phyloP scores from a whole-genome alignment of 2,797 vertebrate species.

The Notamacropus eugenii region DNA sequence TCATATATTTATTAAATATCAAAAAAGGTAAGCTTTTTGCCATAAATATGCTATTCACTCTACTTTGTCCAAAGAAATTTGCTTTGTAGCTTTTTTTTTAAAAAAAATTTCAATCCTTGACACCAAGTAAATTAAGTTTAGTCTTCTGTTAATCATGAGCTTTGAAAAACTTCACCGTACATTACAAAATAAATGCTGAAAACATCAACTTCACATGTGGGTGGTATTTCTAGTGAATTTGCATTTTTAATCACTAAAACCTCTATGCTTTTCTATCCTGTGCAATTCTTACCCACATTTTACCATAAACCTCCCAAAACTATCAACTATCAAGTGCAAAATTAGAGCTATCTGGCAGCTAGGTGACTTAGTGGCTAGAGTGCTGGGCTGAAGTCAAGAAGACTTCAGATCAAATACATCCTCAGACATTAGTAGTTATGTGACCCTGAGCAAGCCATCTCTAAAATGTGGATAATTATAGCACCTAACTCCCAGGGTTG shows the following conservation, averaged over 20 bases:
- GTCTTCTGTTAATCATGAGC: neutral
- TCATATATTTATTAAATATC: neutral
- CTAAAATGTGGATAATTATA: neutral
- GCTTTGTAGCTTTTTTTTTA: neutral
- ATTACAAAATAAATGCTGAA: neutral
- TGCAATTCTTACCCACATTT: neutral
- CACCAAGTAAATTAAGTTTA: neutral
- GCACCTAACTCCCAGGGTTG: neutral
- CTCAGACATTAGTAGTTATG: neutral
- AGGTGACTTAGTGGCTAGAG: neutral
- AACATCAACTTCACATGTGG: neutral
- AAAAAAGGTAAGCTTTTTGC: neutral
- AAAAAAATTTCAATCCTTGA: neutral
- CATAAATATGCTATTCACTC: neutral
- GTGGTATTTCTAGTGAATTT: neutral
- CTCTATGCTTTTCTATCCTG: neutral
- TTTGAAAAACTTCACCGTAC: neutral
- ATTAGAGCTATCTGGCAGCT: neutral
- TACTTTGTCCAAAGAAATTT: neutral
- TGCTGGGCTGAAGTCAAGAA: neutral
- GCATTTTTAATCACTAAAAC: neutral
- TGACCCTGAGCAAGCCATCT: neutral
- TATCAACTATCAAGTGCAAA: neutral
- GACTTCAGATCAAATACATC: neutral
- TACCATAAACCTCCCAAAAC: neutral